A percentile compares a stretch with the other conserved stretches of the same genome.
Conservation (phyloP, 2,888 invertebrate genomes). For the Aphodius sticticus region DNA sequence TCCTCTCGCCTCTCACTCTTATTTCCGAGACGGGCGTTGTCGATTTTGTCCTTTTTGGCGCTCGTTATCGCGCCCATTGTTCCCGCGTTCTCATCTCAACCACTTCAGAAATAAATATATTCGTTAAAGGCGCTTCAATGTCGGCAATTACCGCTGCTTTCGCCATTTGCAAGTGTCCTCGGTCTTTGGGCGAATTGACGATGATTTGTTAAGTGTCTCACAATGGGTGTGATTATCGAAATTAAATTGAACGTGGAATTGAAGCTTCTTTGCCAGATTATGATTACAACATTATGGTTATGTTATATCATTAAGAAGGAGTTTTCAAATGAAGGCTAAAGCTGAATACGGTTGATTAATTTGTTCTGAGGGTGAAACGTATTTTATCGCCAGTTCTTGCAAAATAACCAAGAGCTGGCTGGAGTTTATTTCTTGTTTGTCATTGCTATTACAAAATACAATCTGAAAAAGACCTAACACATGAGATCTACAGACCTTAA, state of each 20-base stretch:
- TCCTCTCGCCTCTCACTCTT: not conserved
- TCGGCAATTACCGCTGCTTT: not conserved
- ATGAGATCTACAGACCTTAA: too few relatives aligned
- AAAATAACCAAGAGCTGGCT: too few relatives aligned
- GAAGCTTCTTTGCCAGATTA: not conserved
- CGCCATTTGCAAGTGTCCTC: not conserved
- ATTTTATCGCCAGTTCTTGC: too few relatives aligned
- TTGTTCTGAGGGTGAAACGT: too few relatives aligned
- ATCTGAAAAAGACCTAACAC: too few relatives aligned
- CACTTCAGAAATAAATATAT: constrained; percentile 4
- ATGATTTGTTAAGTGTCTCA: not conserved
- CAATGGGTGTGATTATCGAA: not conserved
- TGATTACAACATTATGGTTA: not conserved
- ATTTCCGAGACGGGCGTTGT: not conserved
- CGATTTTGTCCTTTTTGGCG: not conserved
- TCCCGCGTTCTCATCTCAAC: not conserved
- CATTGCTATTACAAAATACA: too few relatives aligned
- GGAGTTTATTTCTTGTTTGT: too few relatives aligned
- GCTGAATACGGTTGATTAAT: too few relatives aligned
- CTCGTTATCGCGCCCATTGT: not conserved
- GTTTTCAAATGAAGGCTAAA: too few relatives aligned
- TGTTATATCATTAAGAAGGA: too few relatives aligned
- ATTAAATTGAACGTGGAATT: not conserved
- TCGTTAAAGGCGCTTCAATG: not conserved
- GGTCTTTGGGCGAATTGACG: not conserved